Percentiles rank a stretch among this genome's conserved stretches.
Evolutionary conservation across 2,113 vertebrate species (phyloP).

Genomic region (Hylia prasina): DNA sequence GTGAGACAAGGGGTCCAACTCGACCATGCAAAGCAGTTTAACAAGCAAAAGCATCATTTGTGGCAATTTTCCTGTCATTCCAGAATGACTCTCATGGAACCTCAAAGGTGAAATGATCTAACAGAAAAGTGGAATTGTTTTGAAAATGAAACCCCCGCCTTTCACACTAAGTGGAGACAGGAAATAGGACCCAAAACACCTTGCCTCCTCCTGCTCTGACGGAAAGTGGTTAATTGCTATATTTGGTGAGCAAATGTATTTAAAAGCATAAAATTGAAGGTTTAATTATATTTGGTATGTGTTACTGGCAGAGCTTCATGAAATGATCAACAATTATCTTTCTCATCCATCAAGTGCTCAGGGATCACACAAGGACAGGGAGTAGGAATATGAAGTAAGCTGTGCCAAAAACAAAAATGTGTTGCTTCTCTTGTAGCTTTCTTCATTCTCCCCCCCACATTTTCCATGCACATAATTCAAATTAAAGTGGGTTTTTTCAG

Average conservation of each 20-base stretch:
- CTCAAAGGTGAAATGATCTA: not conserved
- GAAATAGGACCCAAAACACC: not conserved
- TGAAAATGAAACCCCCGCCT: not conserved
- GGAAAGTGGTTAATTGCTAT: constrained; percentile 5
- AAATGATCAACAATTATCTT: constrained; percentile 66
- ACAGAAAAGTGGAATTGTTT: not conserved
- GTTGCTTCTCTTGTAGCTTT: not conserved
- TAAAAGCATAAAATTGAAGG: constrained; percentile 23
- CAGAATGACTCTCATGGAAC: not conserved
- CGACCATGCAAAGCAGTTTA: not conserved
- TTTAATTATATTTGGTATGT: constrained; percentile 55
- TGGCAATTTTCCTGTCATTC: not conserved
- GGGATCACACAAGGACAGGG: constrained; percentile 43
- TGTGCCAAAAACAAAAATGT: constrained; percentile 13
- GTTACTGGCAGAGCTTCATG: constrained; percentile 33
- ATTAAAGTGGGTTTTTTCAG: not conserved
- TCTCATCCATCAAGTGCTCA: constrained; percentile 49
- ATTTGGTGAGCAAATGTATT: constrained; percentile 18
- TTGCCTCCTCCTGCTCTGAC: not conserved
- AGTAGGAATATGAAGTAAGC: constrained; percentile 3
- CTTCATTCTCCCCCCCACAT: not conserved
- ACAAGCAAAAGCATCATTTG: not conserved
- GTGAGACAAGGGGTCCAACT: not conserved
- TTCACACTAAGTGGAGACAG: not conserved
- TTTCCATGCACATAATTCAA: constrained; percentile 12